Percentiles rank a stretch among this genome's conserved stretches.
Evolutionary conservation across 37 sponge, comb jelly and placozoan genomes (phyloP).

Genomic region (Axinella damicornis): DNA sequence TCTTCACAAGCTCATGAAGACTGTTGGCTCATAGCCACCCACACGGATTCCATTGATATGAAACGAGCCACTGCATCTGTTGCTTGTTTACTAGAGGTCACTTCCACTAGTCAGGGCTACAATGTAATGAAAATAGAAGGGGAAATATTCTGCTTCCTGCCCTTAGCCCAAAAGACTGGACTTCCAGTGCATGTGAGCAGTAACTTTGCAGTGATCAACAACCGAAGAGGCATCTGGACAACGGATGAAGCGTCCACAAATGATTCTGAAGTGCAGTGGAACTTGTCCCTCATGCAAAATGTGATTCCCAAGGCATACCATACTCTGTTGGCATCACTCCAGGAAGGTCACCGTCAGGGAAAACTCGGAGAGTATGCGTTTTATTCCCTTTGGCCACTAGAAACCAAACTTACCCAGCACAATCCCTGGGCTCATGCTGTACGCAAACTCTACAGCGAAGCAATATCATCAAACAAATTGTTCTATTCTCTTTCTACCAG

Average conservation of each 20-base stretch:
- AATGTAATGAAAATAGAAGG: slow-evolving; percentile 9
- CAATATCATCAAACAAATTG: background rate
- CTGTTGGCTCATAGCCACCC: slow-evolving; percentile 2
- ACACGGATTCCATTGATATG: background rate
- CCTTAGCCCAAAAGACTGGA: slow-evolving; percentile 31
- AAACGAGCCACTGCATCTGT: slow-evolving; percentile 15
- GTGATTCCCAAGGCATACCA: slow-evolving; percentile 34
- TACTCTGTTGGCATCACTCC: slow-evolving; percentile 18
- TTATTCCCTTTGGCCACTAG: slow-evolving; percentile 59
- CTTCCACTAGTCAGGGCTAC: background rate
- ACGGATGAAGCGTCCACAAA: background rate
- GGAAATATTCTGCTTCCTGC: slow-evolving; percentile 52
- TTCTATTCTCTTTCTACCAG: slow-evolving; percentile 16
- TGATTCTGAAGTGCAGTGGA: slow-evolving; percentile 37
- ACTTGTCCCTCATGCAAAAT: slow-evolving; percentile 35
- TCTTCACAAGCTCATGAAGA: background rate
- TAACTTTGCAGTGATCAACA: slow-evolving; percentile 60
- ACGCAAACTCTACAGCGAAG: background rate
- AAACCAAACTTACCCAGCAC: background rate
- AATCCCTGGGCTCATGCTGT: slow-evolving; percentile 40
- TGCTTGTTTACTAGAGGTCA: background rate
- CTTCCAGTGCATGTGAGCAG: slow-evolving; percentile 64
- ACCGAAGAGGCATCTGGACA: slow-evolving; percentile 59
- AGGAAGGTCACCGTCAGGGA: background rate
- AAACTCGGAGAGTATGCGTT: slow-evolving; percentile 13